Evolutionary conservation across 2,113 vertebrate species (phyloP), one percentile per base, ranked within the genome.

Genomic region (Oxygymnocypris stewartii): DNA sequence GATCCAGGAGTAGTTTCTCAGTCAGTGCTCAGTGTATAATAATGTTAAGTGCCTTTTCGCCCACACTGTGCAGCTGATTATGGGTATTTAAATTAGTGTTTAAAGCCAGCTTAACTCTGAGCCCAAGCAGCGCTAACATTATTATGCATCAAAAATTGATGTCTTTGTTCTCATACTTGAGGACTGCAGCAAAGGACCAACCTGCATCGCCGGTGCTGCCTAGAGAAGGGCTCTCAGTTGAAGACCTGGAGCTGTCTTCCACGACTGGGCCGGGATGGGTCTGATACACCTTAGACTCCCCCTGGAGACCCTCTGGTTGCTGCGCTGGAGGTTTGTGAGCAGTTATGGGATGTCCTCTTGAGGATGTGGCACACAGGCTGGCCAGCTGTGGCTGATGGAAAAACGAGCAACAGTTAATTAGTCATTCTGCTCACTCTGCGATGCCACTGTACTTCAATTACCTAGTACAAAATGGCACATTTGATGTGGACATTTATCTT

Each of bases 191-290:
- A 80, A n/a, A 40, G 18, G 23, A 80, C 92, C 86, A 75, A 98
- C 98, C 97, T 42, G 85, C 57, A 1, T 97, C 96, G 54, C 95
- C 95, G 0, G 92, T 88, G 90, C 96, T 98, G 89, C 93, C 92
- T 1, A 94, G 35, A 63, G 95, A 95, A 7, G 93, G 93, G 88
- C 94, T 96, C 67, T 96, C 97, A 0, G 92, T 95, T 0, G 95
- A 96, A 8, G 96, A 96, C 81, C 94, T 94, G 51, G 86, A 79
- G 4, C 89, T 88, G 2, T 92, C 89, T 6, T 93, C 91, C 0
- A 90, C 85, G 0, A 81, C 7, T 1, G 89, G 65, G 37, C 5
- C 51, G 75, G 73, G 16, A 0, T 88, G 31, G 0, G 86, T 42
- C 44, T 84, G 10, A 8, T 89, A 87, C 0, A 69, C 0, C 0